These are phyloP conservation scores for Orbicella faveolata DNA, from an alignment of 64 coral and sea anemone genomes.

Conservation along the genomic window DNA sequence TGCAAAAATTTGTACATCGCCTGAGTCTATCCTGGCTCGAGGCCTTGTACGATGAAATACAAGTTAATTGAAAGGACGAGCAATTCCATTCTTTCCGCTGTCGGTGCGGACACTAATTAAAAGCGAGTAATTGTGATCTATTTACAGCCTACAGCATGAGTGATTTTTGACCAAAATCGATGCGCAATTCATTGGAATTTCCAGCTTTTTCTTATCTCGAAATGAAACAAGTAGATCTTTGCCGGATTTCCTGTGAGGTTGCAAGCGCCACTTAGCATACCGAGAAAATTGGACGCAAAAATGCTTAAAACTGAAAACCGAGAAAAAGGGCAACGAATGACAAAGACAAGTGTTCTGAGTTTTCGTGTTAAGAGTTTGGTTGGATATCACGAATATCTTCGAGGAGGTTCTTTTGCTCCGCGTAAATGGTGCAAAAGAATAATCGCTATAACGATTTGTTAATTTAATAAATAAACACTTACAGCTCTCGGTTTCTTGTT, in stretches of 20 bases:
- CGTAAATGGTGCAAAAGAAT: neutral
- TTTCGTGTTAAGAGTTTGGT: neutral
- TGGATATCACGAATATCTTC: neutral
- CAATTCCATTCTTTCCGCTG: constrained; percentile 20
- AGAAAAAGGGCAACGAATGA: neutral
- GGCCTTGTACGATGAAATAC: constrained; percentile 29
- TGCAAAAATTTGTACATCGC: neutral
- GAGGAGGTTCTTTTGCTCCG: neutral
- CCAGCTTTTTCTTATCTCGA: constrained; percentile 17
- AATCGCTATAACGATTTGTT: constrained; percentile 31
- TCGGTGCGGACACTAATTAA: constrained; percentile 51
- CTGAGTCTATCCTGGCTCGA: neutral
- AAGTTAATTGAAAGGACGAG: constrained; percentile 17
- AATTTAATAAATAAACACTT: constrained; percentile 48
- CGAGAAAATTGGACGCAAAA: neutral
- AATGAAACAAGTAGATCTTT: neutral
- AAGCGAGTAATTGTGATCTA: constrained; percentile 24
- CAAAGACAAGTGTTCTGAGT: neutral
- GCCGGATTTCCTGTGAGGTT: neutral
- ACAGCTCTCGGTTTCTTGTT: constrained; percentile 25
- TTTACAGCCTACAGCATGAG: neutral
- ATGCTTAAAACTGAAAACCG: neutral
- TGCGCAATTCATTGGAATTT: neutral
- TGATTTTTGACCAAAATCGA: neutral
- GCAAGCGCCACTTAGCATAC: neutral